Base-by-base conservation (phyloP, 2,113 vertebrate genomes). In the Oriolus oriolus region DNA sequence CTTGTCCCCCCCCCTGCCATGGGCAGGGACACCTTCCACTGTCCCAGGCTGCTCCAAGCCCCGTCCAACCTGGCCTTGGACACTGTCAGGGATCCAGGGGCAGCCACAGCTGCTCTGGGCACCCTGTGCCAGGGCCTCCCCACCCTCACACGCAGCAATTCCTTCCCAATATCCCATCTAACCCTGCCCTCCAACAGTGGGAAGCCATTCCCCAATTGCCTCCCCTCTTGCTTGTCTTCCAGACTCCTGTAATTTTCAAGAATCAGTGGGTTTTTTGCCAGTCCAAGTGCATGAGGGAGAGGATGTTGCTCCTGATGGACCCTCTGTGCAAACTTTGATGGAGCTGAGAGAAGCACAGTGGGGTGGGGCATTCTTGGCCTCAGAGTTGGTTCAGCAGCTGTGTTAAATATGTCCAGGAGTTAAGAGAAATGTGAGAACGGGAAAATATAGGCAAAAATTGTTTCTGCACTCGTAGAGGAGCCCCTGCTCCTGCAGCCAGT, bases 361-460 rank as follows among this genome's bases (percentile, higher is more conserved):
- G 11, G 9, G 22, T 2, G 16, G 35, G 4, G 12, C 4, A 0
- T 47, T 78, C 61, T 56, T 84, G 64, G 42, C 44, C 28, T 7
- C 11, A 2, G 16, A 4, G 8, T 1, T 66, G n/a, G 35, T 8
- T 90, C 21, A 41, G 45, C 41, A 60, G 84, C 28, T 21, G 24
- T 0, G 0, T 49, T 65, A 22, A 14, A 56, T 7, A 3, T 0
- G 0, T 6, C 56, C 39, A 33, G 13, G 9, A 27, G 11, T 61
- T 15, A 9, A 22, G 28, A 69, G 6, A 45, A 28, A 19, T 1
- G 16, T 23, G 16, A 15, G 13, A 3, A 2, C 5, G 28, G 49
- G 59, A 37, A 49, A 81, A 42, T 7, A 11, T 0, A 13, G 7
- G 14, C 13, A 18, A 70, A 66, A 84, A 45, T 3, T 10, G 9